Base-by-base conservation (phyloP, 1,140 invertebrate species). In the Pentalonia nigronervosa region DNA sequence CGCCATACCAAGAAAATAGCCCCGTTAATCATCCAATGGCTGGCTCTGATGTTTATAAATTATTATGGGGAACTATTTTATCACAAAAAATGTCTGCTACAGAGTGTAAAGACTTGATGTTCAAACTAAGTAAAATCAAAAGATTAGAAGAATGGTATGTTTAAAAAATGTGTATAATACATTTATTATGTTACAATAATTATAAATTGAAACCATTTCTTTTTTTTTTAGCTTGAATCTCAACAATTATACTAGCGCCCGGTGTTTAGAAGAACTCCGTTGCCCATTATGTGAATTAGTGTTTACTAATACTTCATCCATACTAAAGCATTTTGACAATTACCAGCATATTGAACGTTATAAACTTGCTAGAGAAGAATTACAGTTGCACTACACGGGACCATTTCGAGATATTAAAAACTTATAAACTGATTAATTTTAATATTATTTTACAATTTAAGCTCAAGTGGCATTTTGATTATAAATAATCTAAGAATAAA, bases 41-140 rank as follows among this genome's bases (percentile, higher is more conserved):
- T 93, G 91, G 91, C 56, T 84, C 81, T 53, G 91, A 93, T 93
- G 91, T 93, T 86, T 93, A 86, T 84, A 93, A 93, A 86, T 9
- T 93, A 45, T 8, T 93, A 20, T 93, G 91, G 91, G 91, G 36
- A 25, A 50, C 41, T 53, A 45, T 25, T 25, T 93, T 93, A 53
- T 83, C 76, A n/a, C 21, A 25, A n/a, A 41, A 53, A 7, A 50
- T 93, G 67, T 50, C 81, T 53, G 34, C 9, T 86, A 36, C 7
- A 4, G 91, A 93, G 45, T 86, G 91, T 93, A 93, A 93, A 93
- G 81, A 50, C 0, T n/a, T 93, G 76, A 17, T 93, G 34, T 53
- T 86, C n/a, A 93, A 86, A 45, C 84, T 93, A 41, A 86, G 81
- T n/a, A 93, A 93, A 84, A 83, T 93, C 14, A 84, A 93, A 56